phyloP scores from a whole-genome alignment of 2,113 vertebrate species.

The Hippoglossus stenolepis region DNA sequence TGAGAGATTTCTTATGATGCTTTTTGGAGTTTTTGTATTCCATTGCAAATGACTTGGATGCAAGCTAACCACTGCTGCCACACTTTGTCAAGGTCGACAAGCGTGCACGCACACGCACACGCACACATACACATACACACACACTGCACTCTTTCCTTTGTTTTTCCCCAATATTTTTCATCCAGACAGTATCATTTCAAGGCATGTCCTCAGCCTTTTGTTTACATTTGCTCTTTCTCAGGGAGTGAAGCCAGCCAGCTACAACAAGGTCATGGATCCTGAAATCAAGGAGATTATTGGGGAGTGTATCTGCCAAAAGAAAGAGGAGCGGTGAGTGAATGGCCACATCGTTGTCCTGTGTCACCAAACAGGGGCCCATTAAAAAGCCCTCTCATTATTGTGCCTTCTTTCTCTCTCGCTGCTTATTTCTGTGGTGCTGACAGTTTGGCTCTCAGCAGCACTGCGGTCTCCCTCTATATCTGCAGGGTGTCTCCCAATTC shows the following conservation, averaged over 20 bases:
- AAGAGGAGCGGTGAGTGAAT: constrained; percentile 92
- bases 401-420: constrained; percentile 35
- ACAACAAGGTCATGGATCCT: constrained; percentile 93
- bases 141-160: constrained; percentile 1
- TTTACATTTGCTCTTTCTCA: constrained; percentile 69
- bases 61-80: not conserved
- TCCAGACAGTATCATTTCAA: constrained; percentile 1
- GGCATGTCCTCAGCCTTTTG: constrained; percentile 20
- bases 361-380: constrained; percentile 23
- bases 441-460: constrained; percentile 57
- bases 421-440: constrained; percentile 17
- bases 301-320: constrained; percentile 97
- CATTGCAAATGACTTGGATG: constrained; percentile 9
- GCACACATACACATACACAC: too few species aligned
- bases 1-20: not conserved
- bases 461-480: constrained; percentile 40
- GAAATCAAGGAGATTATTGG: constrained; percentile 98
- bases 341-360: constrained; percentile 18
- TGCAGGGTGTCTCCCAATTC: constrained; percentile 39
- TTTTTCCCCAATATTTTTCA: constrained; percentile 11
- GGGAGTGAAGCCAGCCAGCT: constrained; percentile 97
- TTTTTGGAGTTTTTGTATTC: constrained; percentile 11
- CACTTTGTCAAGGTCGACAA: not conserved
- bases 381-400: constrained; percentile 53
- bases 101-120: too few species aligned